Percentiles rank a stretch among this genome's conserved stretches.
These are phyloP conservation scores for Cordilura impudica DNA, from an alignment of 2,888 invertebrate genomes.

Conservation along the genomic window DNA sequence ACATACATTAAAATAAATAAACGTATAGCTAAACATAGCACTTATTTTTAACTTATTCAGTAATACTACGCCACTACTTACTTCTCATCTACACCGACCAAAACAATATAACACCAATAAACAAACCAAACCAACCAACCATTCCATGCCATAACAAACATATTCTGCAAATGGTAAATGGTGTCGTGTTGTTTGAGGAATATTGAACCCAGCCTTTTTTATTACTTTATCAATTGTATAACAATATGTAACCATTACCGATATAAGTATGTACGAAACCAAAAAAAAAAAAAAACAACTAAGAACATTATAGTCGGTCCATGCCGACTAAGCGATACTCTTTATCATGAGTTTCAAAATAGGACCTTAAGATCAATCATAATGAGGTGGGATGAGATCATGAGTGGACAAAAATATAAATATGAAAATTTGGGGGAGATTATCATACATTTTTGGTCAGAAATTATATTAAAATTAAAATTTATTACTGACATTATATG, in stretches of 20 bases:
- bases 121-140: background rate
- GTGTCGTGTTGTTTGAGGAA: slow-evolving; percentile 1
- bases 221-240: slow-evolving; percentile 60
- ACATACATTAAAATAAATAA: slow-evolving; percentile 56
- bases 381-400: no score
- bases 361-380: no score
- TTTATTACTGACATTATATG: no score
- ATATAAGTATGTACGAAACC: slow-evolving; percentile 19
- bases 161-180: background rate
- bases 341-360: no score
- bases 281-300: background rate
- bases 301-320: no score
- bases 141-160: slow-evolving; percentile 1
- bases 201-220: slow-evolving; percentile 59
- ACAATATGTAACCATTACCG: slow-evolving; percentile 52
- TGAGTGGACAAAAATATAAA: no score
- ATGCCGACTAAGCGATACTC: no score
- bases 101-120: background rate
- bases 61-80: background rate
- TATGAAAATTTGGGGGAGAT: no score
- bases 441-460: no score
- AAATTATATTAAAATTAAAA: no score
- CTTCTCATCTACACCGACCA: background rate
- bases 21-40: slow-evolving; percentile 33
- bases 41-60: background rate